phyloP scores from a whole-genome alignment of 2,888 invertebrate species.

The Nomada goodeniana region DNA sequence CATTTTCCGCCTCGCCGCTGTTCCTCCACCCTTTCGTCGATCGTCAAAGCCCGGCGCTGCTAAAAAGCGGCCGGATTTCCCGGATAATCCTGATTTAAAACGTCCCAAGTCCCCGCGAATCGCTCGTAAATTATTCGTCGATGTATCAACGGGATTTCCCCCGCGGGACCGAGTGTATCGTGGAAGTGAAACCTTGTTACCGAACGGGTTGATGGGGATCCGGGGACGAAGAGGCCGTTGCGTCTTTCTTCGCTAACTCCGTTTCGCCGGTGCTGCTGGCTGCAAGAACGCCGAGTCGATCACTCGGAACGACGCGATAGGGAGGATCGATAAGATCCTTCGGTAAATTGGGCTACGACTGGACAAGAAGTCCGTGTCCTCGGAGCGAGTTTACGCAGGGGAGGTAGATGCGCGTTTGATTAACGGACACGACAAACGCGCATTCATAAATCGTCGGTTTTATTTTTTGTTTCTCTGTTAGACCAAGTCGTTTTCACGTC shows the following conservation, averaged over 20 bases:
- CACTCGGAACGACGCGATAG: neutral
- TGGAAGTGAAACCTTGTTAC: conserved; percentile 13
- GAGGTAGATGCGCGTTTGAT: too few relatives aligned
- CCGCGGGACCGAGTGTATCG: neutral
- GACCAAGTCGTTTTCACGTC: conserved; percentile 9
- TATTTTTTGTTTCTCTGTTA: too few relatives aligned
- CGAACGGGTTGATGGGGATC: neutral
- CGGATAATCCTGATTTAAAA: conserved; percentile 57
- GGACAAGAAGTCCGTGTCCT: neutral
- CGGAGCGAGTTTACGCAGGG: too few relatives aligned
- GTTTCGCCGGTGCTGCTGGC: neutral
- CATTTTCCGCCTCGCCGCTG: conserved; percentile 43
- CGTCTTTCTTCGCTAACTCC: neutral
- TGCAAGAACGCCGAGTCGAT: neutral
- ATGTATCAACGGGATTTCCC: conserved; percentile 16
- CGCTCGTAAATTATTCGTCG: conserved; percentile 24
- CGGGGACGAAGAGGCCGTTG: neutral
- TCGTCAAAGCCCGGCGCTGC: conserved; percentile 30
- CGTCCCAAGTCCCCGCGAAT: conserved; percentile 17
- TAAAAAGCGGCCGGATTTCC: conserved; percentile 40
- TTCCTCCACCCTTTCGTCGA: conserved; percentile 18
- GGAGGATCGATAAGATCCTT: conserved; percentile 13
- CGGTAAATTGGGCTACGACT: conserved; percentile 17
- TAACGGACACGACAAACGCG: too few relatives aligned
- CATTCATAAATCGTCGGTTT: too few relatives aligned